Evolutionary conservation across 2,113 vertebrate species (phyloP), one percentile per base, ranked within the genome.

Genomic region (Chamaea fasciata): DNA sequence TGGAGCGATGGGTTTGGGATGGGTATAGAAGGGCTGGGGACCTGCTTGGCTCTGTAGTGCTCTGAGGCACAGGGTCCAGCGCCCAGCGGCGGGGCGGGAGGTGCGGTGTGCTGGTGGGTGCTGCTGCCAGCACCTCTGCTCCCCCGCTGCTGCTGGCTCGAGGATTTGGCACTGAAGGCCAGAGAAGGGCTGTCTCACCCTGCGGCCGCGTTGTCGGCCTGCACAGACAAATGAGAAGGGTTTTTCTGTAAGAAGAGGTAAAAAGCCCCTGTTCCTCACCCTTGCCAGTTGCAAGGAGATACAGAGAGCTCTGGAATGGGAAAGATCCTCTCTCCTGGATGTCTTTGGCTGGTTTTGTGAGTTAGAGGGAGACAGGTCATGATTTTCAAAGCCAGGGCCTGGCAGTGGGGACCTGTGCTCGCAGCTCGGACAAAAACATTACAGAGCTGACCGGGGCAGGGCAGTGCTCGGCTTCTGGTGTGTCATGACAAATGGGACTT

Each of bases 371-470:
- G 49, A 42, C 44, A 69, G 47, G 8, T 81, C 9, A 2, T 46
- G 69, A 27, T 62, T 76, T 71, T 63, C 21, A 37, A 19, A 49
- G 80, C 27, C 41, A 42, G 71, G 26, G 50, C 28, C 59, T 68
- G 87, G 64, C 65, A 62, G 35, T 2, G 4, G 42, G 28, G 46
- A 69, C 35, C 15, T 3, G 4, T 19, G 42, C 42, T 55, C 11
- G 0, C 28, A 50, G 53, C 41, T 42, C 0, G 0, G 70, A 65
- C 3, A 10, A 28, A 62, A 46, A 26, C 10, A 0, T 26, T 4
- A 2, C 1, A 2, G 83, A 35, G 73, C 30, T 3, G 20, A 8
- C 10, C 0, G 0, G 67, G 55, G 31, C 67, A 50, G 81, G 50
- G 28, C 7, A 8, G 75, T 2, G 3, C n/a, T 75, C 76, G 44